Percentiles rank a stretch among this genome's conserved stretches.
phyloP scores from a whole-genome alignment of 1,140 invertebrate genomes.

The Hydropsyche tenuis region DNA sequence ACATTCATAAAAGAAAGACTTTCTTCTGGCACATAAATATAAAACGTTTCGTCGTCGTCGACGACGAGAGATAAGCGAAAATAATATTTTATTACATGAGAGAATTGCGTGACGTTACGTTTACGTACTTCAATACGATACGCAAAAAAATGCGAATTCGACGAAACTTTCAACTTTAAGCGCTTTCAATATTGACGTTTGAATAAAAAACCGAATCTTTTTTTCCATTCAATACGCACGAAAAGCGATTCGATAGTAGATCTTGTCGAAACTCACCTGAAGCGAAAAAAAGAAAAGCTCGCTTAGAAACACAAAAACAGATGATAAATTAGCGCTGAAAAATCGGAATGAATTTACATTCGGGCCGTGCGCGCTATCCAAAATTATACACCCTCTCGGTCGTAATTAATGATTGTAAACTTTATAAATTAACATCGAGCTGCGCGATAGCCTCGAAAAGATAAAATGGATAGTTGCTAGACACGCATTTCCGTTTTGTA shows the following conservation, averaged over 20 bases:
- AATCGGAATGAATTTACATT: neutral
- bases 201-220: no score
- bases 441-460: slow-evolving; percentile 45
- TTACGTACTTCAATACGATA: no score
- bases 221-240: no score
- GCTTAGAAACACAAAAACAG: neutral
- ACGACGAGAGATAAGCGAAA: slow-evolving; percentile 5
- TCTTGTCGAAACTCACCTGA: neutral
- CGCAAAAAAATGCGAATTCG: no score
- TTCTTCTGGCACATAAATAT: slow-evolving; percentile 5
- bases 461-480: slow-evolving; percentile 42
- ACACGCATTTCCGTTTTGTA: slow-evolving; percentile 28
- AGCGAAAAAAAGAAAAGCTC: neutral
- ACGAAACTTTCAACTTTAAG: no score
- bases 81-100: slow-evolving; percentile 6
- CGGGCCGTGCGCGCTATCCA: neutral
- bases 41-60: slow-evolving; percentile 8
- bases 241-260: neutral
- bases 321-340: neutral
- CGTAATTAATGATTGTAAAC: slow-evolving; percentile 48
- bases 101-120: slow-evolving; percentile 1
- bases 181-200: no score
- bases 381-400: slow-evolving; percentile 42
- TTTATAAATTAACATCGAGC: slow-evolving; percentile 48
- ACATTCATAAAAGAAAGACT: neutral